Base-by-base conservation (phyloP, 2,113 vertebrate species). In the Trochalopteron elliotii region DNA sequence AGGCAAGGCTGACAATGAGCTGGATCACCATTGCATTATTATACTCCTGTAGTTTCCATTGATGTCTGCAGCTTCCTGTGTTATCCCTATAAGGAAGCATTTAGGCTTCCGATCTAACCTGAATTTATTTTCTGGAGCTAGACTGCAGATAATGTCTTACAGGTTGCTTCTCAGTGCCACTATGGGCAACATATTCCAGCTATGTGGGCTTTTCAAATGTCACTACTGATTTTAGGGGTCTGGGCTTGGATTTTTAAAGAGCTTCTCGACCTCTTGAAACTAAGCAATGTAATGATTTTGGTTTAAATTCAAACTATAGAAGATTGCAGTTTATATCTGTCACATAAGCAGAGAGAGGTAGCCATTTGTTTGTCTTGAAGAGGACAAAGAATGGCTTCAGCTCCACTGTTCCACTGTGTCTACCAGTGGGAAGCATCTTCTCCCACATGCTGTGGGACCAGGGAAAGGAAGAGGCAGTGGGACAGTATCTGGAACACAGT, bases 401-500 rank as follows among this genome's bases (percentile, higher is more conserved):
- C 23, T 71, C 42, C 0, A 0, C 21, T 33, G 9, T 17, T 80
- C 42, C 25, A 28, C 59, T 65, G 17, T 20, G 9, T 30, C 69
- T 71, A 19, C 23, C 33, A 47, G 25, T 0, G 1, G 28, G 31
- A 70, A 92, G 28, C 16, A 53, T 23, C 52, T 69, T 52, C 40
- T 61, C 28, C 2, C 2, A 14, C 22, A 35, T 44, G 44, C 33
- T 47, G 8, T 35, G 14, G 39, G 47, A 57, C 15, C 42, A 75
- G 31, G 27, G n/a, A 45, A 67, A 60, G 12, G 35, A 55, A 80
- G 55, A 72, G 23, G 14, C 9, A 53, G 35, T 30, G 40, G 55
- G 39, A 69, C 27, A 65, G 11, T 16, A 21, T 17, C 28, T 78
- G 60, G 63, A 75, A 35, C 40, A 63, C 12, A 42, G 2, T 30